These are phyloP conservation scores for Zosterops lateralis DNA, from an alignment of 2,113 vertebrate genomes.

Conservation along the genomic window DNA sequence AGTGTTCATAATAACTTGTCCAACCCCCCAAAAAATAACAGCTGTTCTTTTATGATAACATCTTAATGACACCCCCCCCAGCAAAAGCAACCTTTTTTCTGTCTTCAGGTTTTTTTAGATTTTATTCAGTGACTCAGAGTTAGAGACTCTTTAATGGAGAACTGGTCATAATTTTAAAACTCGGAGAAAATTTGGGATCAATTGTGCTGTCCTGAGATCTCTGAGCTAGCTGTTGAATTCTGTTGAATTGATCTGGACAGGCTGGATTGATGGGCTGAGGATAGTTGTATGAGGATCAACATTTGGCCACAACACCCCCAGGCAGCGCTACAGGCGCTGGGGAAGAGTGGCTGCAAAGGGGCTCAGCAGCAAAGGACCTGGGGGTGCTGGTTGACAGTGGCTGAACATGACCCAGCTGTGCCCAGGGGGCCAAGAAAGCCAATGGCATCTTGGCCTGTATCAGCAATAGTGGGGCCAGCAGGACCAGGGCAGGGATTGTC, in stretches of 20 bases:
- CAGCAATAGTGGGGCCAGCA: neutral
- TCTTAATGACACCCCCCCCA: neutral
- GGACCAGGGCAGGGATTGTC: neutral
- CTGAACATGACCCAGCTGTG: neutral
- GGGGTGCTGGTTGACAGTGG: rapidly evolving
- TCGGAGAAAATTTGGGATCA: rapidly evolving
- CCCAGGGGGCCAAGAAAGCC: neutral
- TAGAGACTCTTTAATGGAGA: neutral
- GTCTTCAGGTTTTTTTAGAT: neutral
- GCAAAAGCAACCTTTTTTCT: neutral
- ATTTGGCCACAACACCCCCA: neutral
- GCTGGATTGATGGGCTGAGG: neutral
- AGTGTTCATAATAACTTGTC: neutral
- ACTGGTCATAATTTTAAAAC: neutral
- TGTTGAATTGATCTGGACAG: neutral
- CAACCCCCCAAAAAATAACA: neutral
- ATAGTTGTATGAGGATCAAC: neutral
- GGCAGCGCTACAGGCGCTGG: rapidly evolving
- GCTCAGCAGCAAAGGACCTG: neutral
- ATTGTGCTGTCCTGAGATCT: neutral
- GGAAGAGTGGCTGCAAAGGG: neutral
- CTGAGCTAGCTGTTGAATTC: neutral
- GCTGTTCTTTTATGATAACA: neutral
- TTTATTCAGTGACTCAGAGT: neutral
- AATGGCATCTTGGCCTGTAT: rapidly evolving